Conservation (phyloP, 2,113 vertebrate species). For the Desmodus rotundus region DNA sequence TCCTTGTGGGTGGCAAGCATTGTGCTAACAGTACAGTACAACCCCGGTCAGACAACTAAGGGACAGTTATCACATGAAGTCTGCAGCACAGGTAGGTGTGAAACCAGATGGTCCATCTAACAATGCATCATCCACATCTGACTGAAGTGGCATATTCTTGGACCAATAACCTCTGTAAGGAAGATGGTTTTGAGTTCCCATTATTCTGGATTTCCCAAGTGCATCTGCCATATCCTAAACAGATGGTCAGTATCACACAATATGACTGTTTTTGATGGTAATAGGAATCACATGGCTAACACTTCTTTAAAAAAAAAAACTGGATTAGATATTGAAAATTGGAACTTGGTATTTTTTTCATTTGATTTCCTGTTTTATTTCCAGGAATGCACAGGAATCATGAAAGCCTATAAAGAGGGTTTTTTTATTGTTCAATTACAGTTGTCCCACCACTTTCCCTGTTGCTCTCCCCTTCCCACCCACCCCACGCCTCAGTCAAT, state of each 20-base stretch:
- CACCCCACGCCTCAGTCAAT: not conserved
- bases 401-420: not conserved
- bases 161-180: not conserved
- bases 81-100: not conserved
- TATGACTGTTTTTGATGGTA: conserved; percentile 36
- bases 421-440: not conserved
- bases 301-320: conserved; percentile 36
- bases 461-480: too few relatives aligned
- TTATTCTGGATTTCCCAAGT: conserved; percentile 18
- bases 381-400: conserved; percentile 25
- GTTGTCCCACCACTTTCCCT: too few relatives aligned
- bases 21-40: not conserved
- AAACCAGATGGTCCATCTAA: not conserved
- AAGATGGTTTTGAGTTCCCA: not conserved
- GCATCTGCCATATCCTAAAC: conserved; percentile 24
- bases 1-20: not conserved
- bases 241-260: conserved; percentile 64
- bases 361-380: conserved; percentile 52
- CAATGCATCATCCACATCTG: not conserved
- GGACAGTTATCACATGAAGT: not conserved
- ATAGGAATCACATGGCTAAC: conserved; percentile 47
- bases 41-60: not conserved
- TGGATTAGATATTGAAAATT: conserved; percentile 54
- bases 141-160: not conserved
- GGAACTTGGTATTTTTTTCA: not conserved